Percentiles rank a stretch among this genome's conserved stretches.
phyloP scores from a whole-genome alignment of 2,797 vertebrate genomes.

The Macropodus opercularis region DNA sequence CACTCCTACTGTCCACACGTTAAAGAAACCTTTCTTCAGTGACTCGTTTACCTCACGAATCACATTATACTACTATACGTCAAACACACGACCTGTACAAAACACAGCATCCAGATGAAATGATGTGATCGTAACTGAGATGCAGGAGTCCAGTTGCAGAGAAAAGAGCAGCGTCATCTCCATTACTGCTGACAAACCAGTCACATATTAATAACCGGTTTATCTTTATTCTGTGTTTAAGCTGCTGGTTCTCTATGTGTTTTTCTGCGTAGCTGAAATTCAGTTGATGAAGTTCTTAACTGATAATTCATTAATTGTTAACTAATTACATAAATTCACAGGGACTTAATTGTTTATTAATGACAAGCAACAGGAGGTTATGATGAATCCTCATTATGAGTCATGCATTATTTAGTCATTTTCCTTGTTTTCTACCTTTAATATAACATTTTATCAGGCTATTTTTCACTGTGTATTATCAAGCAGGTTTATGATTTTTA shows the following conservation, averaged over 20 bases:
- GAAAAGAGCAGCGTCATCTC: neutral
- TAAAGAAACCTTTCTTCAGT: neutral
- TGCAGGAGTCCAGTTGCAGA: neutral
- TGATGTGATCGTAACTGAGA: neutral
- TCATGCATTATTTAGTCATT: neutral
- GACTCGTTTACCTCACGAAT: constrained; percentile 1
- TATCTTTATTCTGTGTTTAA: neutral
- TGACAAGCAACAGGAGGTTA: neutral
- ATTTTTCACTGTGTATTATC: neutral
- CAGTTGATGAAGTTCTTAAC: neutral
- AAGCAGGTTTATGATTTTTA: no score
- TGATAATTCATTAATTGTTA: constrained; percentile 3
- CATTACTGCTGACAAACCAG: neutral
- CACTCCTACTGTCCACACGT: neutral
- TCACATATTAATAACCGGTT: neutral
- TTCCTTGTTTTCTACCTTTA: neutral
- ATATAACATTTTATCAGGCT: neutral
- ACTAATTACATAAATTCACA: neutral
- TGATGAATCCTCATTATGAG: neutral
- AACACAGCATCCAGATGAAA: neutral
- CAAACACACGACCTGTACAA: neutral
- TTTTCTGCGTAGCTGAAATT: neutral
- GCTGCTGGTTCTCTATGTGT: no score
- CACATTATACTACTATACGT: neutral
- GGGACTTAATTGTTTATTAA: constrained; percentile 3